These are phyloP conservation scores for Rallus limicola DNA, from an alignment of 2,113 vertebrate species.

Conservation along the genomic window DNA sequence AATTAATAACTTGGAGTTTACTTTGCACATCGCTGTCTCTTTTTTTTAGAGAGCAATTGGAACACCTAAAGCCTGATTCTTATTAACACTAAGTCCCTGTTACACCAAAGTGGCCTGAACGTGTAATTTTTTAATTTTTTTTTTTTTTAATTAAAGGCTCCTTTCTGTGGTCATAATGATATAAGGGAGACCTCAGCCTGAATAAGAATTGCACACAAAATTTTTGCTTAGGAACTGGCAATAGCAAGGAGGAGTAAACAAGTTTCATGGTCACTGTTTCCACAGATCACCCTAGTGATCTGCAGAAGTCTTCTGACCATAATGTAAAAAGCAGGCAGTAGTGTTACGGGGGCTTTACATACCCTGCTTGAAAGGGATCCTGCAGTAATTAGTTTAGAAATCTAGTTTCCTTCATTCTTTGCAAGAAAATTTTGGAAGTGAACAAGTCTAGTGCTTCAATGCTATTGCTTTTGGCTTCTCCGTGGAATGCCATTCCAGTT, in stretches of 20 bases:
- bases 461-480: constrained; percentile 29
- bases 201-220: background rate
- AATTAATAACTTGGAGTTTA: constrained; percentile 47
- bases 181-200: background rate
- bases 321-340: background rate
- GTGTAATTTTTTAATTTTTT: background rate
- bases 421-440: background rate
- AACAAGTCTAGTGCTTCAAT: background rate
- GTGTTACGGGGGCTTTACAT: background rate
- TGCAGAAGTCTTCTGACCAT: background rate
- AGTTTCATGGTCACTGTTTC: background rate
- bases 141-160: background rate
- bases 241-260: background rate
- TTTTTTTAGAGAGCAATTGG: constrained; percentile 25
- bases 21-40: constrained; percentile 45
- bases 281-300: background rate
- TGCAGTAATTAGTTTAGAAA: background rate
- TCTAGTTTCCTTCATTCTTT: background rate
- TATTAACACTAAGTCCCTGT: constrained; percentile 16
- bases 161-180: background rate
- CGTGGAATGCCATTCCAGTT: constrained; percentile 5
- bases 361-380: background rate
- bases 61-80: constrained; percentile 41
- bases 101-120: background rate
- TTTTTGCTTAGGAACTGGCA: background rate